Evolutionary conservation across 2,888 invertebrate species (phyloP), one percentile per base, ranked within the genome.

Genomic region (Drosophila atroscutellata): DNA sequence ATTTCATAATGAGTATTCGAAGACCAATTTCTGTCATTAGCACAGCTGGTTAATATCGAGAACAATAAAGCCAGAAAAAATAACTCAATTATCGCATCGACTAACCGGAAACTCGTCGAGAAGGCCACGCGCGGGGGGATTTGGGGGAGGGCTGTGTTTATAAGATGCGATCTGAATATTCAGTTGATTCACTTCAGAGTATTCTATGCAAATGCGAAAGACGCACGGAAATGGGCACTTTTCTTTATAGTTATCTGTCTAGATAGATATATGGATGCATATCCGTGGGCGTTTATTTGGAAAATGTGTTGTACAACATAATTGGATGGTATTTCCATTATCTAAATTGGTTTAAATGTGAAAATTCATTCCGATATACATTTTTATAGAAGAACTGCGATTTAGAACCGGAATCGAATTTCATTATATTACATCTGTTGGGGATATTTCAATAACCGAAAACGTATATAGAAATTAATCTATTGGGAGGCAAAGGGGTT

Each of bases 11-110:
- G 37, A 26, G 49, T 55, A 65, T 49, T 50, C 30, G 26, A 32
- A 36, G 73, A 75, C 75, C 65, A 57, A 75, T 66, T 59, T 52
- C 32, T 76, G 72, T 67, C 68, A 65, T 76, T 76, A 68, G 59
- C 77, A 77, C 77, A 77, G 77, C 77, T 77, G 77, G 8, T 59
- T 70, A 59, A 59, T 63, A 63, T 56, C 68, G 24, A 32, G 20
- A 39, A 57, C 26, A 66, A 47, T 58, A 49, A 66, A 32, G 32
- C n/a, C 28, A 51, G 39, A 36, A 58, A 58, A 78, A 54, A 68
- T 51, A 72, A 79, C 61, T 62, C 60, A 78, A 78, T 76, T 68
- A 73, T 73, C 55, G 73, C 62, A 68, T 56, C 56, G 49, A 54
- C 50, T 58, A 58, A 65, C 69, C 73, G 77, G 77, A 73, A 77